phyloP scores from a whole-genome alignment of 1,140 invertebrate genomes.

The Nymphalis io region DNA sequence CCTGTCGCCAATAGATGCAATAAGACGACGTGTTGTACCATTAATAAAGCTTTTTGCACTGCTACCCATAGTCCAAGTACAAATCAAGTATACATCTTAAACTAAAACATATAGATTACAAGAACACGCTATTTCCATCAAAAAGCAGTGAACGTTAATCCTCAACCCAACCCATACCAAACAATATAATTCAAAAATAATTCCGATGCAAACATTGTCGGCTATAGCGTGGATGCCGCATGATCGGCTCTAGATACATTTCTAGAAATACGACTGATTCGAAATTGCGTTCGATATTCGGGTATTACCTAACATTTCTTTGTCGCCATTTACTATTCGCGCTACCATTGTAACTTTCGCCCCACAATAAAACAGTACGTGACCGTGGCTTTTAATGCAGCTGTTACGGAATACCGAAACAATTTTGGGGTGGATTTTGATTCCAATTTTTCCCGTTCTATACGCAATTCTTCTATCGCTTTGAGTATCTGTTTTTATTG shows the following conservation, averaged over 20 bases:
- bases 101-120: no score
- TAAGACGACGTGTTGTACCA: no score
- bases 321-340: constrained; percentile 49
- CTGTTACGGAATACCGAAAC: constrained; percentile 54
- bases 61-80: no score
- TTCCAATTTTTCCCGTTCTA: constrained; percentile 44
- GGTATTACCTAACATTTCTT: constrained; percentile 31
- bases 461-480: constrained; percentile 3
- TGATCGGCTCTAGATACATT: constrained; percentile 28
- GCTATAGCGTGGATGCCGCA: constrained; percentile 31
- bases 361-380: constrained; percentile 67
- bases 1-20: no score
- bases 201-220: constrained; percentile 16
- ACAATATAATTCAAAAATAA: constrained; percentile 22
- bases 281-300: constrained; percentile 22
- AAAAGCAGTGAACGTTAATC: neutral
- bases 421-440: constrained; percentile 52
- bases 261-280: constrained; percentile 12
- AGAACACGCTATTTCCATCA: neutral
- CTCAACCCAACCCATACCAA: neutral
- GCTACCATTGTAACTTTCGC: constrained; percentile 57
- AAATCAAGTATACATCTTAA: no score
- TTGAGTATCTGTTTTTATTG: constrained; percentile 19
- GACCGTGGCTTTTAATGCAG: constrained; percentile 57
- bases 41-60: no score